phyloP scores from a whole-genome alignment of 2,113 vertebrate genomes.

The Oriolus oriolus region DNA sequence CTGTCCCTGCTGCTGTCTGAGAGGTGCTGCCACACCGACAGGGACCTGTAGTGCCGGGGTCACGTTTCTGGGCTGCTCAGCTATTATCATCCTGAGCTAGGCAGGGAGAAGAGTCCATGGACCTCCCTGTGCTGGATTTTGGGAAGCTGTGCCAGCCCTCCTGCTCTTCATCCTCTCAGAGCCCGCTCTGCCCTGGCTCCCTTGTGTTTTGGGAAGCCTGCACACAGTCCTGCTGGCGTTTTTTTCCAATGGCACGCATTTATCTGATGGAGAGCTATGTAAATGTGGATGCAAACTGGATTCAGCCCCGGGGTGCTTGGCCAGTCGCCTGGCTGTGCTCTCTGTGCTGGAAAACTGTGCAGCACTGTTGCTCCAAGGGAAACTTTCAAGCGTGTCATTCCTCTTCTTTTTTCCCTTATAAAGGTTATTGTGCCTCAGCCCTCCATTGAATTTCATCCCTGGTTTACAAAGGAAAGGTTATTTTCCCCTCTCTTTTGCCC shows the following conservation, averaged over 20 bases:
- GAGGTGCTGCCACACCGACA: background rate
- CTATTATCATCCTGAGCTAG: background rate
- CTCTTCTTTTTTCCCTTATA: background rate
- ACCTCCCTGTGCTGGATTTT: background rate
- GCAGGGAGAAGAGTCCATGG: background rate
- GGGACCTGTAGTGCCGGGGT: background rate
- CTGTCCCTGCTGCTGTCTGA: background rate
- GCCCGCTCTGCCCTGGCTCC: background rate
- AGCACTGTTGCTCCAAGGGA: background rate
- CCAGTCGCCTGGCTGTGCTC: background rate
- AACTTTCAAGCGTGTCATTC: background rate
- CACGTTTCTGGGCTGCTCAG: background rate
- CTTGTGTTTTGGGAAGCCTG: background rate
- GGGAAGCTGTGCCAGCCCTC: background rate
- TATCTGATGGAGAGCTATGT: slow-evolving; percentile 26
- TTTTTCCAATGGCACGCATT: background rate
- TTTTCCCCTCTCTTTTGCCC: background rate
- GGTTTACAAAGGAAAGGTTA: background rate
- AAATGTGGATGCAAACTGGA: slow-evolving; percentile 12
- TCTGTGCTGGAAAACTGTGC: background rate
- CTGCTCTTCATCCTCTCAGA: background rate
- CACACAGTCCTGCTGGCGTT: background rate
- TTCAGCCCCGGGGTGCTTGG: background rate
- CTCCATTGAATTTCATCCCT: background rate
- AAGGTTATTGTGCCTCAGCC: background rate